Evolutionary conservation across 2,113 vertebrate genomes (phyloP).

Genomic region (Stomatorhinus ivindoensis): DNA sequence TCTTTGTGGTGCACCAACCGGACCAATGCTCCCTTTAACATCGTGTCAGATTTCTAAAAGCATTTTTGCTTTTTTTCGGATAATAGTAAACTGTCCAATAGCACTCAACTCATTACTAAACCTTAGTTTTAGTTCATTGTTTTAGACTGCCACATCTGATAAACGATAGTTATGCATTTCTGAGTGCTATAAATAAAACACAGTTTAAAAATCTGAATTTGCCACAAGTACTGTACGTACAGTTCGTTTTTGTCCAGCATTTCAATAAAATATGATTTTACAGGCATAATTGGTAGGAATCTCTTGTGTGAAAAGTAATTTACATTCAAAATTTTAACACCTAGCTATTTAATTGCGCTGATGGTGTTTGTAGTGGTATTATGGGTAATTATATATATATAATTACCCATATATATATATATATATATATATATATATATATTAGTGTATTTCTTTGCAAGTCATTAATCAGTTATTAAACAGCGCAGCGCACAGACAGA

Average conservation of each 20-base stretch:
- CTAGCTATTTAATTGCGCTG: neutral
- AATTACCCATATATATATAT: too few relatives aligned
- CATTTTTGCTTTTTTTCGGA: neutral
- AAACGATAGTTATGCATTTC: neutral
- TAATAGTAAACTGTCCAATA: neutral
- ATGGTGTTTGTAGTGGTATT: neutral
- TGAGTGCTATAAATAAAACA: neutral
- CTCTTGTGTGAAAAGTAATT: neutral
- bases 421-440: too few relatives aligned
- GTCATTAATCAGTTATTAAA: neutral
- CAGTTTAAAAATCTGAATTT: neutral
- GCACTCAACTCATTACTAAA: neutral
- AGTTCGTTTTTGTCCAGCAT: neutral
- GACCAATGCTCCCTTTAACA: neutral
- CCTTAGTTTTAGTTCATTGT: neutral
- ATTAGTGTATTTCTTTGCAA: neutral
- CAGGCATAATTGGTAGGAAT: neutral
- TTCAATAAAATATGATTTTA: neutral
- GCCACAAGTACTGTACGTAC: neutral
- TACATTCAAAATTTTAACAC: neutral
- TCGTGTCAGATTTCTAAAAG: neutral
- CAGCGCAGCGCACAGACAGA: neutral
- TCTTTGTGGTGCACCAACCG: constrained; percentile 3
- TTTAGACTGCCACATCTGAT: neutral
- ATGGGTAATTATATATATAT: too few relatives aligned